phyloP scores from a whole-genome alignment of 2,797 vertebrate genomes.

The Monodelphis domestica region DNA sequence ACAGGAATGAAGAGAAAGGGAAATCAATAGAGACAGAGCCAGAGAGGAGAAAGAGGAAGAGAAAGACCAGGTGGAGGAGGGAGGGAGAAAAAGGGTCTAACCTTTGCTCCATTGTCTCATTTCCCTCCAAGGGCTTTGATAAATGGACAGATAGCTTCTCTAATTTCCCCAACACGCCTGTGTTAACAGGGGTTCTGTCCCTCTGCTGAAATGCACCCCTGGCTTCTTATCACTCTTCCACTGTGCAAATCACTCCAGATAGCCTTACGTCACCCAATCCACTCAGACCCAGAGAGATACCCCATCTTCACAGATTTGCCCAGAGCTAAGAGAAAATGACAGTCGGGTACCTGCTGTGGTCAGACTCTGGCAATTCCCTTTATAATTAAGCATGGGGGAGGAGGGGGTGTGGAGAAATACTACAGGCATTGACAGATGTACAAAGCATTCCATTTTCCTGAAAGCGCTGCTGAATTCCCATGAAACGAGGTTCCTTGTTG shows the following conservation, averaged over 20 bases:
- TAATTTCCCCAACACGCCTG: conserved; percentile 1
- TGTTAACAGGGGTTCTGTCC: neutral
- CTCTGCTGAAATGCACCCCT: neutral
- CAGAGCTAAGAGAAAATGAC: conserved; percentile 49
- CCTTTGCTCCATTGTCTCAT: neutral
- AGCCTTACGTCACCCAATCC: conserved; percentile 61
- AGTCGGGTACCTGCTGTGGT: neutral
- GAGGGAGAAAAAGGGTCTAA: fast-evolving
- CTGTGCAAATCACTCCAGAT: conserved; percentile 45
- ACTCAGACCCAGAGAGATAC: neutral
- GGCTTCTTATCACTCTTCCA: conserved; percentile 50
- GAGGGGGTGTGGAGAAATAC: neutral
- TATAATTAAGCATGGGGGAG: conserved; percentile 12
- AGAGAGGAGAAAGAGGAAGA: neutral
- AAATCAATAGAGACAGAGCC: neutral
- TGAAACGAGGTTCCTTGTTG: neutral
- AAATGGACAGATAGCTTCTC: conserved; percentile 68
- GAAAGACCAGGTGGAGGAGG: neutral
- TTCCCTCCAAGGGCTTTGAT: conserved; percentile 52
- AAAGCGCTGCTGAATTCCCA: neutral
- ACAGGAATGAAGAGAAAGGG: no score
- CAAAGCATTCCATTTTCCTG: neutral
- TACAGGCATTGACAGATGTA: neutral
- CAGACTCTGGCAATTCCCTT: neutral
- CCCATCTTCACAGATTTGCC: conserved; percentile 46